Evolutionary conservation across 1,140 invertebrate species (phyloP).

Genomic region (Scylla paramamosain): DNA sequence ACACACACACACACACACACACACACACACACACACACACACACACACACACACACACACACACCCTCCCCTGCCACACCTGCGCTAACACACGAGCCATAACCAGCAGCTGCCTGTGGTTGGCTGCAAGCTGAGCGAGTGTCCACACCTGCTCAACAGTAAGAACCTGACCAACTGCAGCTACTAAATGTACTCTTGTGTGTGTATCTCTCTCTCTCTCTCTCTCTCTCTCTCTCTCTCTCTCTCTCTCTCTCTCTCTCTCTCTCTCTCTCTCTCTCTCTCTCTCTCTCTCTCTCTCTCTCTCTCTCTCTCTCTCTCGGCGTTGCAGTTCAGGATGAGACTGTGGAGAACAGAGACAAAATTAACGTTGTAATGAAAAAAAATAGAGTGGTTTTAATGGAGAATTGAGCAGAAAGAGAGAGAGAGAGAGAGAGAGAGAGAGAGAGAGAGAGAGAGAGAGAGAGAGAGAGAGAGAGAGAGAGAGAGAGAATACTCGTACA

Average conservation of each 20-base stretch:
- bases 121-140: neutral
- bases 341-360: neutral
- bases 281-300: too few species aligned
- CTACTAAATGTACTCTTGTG: neutral
- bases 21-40: neutral
- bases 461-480: constrained; percentile 47
- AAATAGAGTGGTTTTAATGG: neutral
- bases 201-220: too few species aligned
- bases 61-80: neutral
- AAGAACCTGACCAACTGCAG: neutral
- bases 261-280: too few species aligned
- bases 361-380: neutral
- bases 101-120: neutral
- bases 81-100: neutral
- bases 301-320: too few species aligned
- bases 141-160: neutral
- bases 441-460: constrained; percentile 42
- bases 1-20: neutral
- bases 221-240: too few species aligned
- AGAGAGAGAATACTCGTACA: neutral
- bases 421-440: neutral
- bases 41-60: too few species aligned
- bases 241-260: too few species aligned
- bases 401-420: neutral
- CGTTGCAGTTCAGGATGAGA: neutral